A percentile compares a stretch with the other conserved stretches of the same genome.
phyloP scores from a whole-genome alignment of 2,797 vertebrate genomes.

The Sparus aurata region DNA sequence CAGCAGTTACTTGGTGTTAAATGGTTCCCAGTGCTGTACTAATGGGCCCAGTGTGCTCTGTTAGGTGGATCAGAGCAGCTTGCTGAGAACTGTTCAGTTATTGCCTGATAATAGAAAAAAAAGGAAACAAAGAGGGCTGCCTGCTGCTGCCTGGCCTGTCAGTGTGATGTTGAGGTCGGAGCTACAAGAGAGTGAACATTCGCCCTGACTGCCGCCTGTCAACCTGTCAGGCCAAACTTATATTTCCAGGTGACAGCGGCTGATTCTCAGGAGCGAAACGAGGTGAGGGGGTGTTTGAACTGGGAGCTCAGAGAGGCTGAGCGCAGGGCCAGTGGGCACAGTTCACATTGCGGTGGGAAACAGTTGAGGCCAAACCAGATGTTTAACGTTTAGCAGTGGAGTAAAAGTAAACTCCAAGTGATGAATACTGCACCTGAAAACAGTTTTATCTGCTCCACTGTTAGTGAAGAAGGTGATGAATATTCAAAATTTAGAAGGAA shows the following conservation, averaged over 20 bases:
- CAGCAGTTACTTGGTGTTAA: constrained; percentile 15
- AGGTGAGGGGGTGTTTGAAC: constrained; percentile 19
- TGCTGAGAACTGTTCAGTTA: constrained; percentile 26
- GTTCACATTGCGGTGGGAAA: constrained; percentile 18
- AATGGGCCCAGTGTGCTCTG: constrained; percentile 9
- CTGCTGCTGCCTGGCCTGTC: constrained; percentile 55
- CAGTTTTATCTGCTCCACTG: background rate
- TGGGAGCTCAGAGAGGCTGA: constrained; percentile 19
- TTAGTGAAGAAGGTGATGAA: background rate
- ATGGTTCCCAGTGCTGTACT: constrained; percentile 11
- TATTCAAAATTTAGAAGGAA: background rate
- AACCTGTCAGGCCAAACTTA: constrained; percentile 66
- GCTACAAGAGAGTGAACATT: constrained; percentile 55
- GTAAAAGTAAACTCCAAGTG: constrained; percentile 7
- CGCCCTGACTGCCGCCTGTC: constrained; percentile 62
- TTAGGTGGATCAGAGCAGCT: constrained; percentile 34
- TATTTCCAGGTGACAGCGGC: constrained; percentile 68
- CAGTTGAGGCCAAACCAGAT: constrained; percentile 12
- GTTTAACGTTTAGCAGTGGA: constrained; percentile 19
- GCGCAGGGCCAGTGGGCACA: background rate
- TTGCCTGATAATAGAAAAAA: constrained; percentile 6
- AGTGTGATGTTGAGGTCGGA: constrained; percentile 48
- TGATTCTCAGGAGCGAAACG: constrained; percentile 46
- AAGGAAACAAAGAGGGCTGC: constrained; percentile 14
- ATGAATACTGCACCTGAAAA: constrained; percentile 15